These are phyloP conservation scores for Xylocampa areola DNA, from an alignment of 2,888 invertebrate species.

Conservation along the genomic window DNA sequence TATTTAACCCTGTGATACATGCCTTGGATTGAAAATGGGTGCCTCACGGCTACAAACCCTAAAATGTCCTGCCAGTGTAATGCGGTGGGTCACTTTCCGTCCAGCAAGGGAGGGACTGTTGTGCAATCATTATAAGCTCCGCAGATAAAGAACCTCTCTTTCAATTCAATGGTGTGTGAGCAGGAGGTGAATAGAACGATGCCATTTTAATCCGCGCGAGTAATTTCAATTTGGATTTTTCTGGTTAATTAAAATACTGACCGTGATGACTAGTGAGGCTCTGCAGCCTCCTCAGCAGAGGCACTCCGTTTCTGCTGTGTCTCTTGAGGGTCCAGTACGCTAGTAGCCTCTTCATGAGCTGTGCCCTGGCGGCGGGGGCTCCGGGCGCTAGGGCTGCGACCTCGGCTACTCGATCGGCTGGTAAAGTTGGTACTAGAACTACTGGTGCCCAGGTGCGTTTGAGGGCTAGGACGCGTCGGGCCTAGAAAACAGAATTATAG, in stretches of 20 bases:
- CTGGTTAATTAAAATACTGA: slow-evolving; percentile 39
- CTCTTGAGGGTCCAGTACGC: slow-evolving; percentile 99
- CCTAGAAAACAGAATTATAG: slow-evolving; percentile 73
- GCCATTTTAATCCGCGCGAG: too few species aligned
- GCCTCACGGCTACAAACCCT: too few species aligned
- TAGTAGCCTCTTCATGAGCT: slow-evolving; percentile 96
- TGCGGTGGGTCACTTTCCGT: too few species aligned
- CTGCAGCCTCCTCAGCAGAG: slow-evolving; percentile 93
- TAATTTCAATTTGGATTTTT: too few species aligned
- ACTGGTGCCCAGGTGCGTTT: slow-evolving; percentile 97
- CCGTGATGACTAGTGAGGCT: slow-evolving; percentile 76
- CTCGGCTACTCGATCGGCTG: slow-evolving; percentile 96
- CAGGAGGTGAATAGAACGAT: too few species aligned
- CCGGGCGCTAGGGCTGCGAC: slow-evolving; percentile 94
- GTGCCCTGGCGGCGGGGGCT: slow-evolving; percentile 92
- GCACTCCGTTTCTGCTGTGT: slow-evolving; percentile 98
- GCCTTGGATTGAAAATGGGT: too few species aligned
- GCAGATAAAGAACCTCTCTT: too few species aligned
- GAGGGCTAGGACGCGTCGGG: slow-evolving; percentile 95
- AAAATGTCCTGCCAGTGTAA: too few species aligned
- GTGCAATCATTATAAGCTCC: too few species aligned
- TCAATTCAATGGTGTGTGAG: too few species aligned
- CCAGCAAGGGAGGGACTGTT: too few species aligned
- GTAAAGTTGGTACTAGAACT: slow-evolving; percentile 97
- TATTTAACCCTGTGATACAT: too few species aligned